Conservation (phyloP, 2,797 vertebrate species). For the Pseudochirops cupreus region DNA sequence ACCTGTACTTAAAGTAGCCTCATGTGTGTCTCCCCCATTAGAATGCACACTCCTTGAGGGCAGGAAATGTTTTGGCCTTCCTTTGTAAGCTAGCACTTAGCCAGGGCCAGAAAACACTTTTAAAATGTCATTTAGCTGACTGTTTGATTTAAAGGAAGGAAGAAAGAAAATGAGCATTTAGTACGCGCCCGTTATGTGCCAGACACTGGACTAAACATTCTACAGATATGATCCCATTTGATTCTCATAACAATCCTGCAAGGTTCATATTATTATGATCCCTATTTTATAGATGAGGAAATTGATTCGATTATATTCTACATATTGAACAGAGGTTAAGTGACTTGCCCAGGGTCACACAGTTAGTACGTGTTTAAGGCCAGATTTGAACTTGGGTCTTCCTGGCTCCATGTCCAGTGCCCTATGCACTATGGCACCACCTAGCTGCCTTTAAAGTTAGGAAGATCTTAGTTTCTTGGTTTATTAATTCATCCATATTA, state of each 20-base stretch:
- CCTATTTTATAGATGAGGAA: not conserved
- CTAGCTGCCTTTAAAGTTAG: not conserved
- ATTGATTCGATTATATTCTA: not conserved
- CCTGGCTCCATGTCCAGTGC: not conserved
- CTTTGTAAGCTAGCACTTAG: not conserved
- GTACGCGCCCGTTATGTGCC: not conserved
- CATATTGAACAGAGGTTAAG: not conserved
- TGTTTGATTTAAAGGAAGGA: not conserved
- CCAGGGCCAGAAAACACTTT: not conserved
- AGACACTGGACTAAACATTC: too few relatives aligned
- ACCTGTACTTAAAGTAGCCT: not conserved
- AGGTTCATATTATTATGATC: not conserved
- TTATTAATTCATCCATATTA: not conserved
- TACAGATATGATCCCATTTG: not conserved
- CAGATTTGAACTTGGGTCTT: not conserved
- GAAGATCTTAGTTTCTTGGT: not conserved
- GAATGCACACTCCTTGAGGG: not conserved
- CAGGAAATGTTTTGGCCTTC: not conserved
- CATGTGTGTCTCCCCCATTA: not conserved
- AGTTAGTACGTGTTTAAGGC: not conserved
- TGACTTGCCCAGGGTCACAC: too few relatives aligned
- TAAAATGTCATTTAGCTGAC: not conserved
- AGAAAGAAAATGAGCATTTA: not conserved
- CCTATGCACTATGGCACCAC: too few relatives aligned
- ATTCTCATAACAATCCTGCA: not conserved